These are phyloP conservation scores for Peromyscus leucopus DNA, from an alignment of 2,113 vertebrate species.

Conservation along the genomic window DNA sequence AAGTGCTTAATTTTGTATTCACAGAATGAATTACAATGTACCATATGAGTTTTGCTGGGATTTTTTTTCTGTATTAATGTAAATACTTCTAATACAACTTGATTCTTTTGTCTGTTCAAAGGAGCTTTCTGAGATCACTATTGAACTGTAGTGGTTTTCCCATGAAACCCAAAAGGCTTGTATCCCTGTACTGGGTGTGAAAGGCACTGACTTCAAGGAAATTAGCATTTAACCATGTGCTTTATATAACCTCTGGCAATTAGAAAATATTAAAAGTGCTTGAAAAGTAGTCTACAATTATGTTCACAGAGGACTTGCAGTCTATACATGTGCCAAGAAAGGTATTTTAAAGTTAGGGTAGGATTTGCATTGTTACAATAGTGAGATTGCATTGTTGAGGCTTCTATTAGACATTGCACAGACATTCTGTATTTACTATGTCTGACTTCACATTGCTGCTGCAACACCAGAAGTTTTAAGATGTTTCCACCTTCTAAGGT, in stretches of 20 bases:
- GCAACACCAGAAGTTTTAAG: slow-evolving; percentile 72
- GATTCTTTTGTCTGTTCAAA: slow-evolving; percentile 44
- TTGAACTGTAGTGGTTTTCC: slow-evolving; percentile 40
- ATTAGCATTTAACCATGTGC: background rate
- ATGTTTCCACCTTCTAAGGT: slow-evolving; percentile 33
- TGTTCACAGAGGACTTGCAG: slow-evolving; percentile 28
- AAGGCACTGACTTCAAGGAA: slow-evolving; percentile 20
- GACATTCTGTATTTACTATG: slow-evolving; percentile 83
- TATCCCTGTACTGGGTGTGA: background rate
- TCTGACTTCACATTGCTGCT: slow-evolving; percentile 81
- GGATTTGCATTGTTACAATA: slow-evolving; percentile 58
- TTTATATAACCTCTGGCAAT: slow-evolving; percentile 62
- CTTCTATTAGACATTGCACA: slow-evolving; percentile 89
- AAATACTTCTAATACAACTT: background rate
- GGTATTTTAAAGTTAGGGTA: slow-evolving; percentile 31
- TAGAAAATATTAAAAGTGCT: slow-evolving; percentile 76
- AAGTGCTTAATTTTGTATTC: slow-evolving; percentile 63
- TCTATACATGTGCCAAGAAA: slow-evolving; percentile 1
- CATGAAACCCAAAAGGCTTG: background rate
- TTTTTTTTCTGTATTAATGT: background rate
- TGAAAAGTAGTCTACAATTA: slow-evolving; percentile 24
- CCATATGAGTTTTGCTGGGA: slow-evolving; percentile 9
- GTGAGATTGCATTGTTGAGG: slow-evolving; percentile 86
- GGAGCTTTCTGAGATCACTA: slow-evolving; percentile 9
- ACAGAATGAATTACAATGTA: slow-evolving; percentile 48